A percentile compares a stretch with the other conserved stretches of the same genome.
phyloP scores from a whole-genome alignment of 2,888 invertebrate genomes.

The Helicoverpa assulta region DNA sequence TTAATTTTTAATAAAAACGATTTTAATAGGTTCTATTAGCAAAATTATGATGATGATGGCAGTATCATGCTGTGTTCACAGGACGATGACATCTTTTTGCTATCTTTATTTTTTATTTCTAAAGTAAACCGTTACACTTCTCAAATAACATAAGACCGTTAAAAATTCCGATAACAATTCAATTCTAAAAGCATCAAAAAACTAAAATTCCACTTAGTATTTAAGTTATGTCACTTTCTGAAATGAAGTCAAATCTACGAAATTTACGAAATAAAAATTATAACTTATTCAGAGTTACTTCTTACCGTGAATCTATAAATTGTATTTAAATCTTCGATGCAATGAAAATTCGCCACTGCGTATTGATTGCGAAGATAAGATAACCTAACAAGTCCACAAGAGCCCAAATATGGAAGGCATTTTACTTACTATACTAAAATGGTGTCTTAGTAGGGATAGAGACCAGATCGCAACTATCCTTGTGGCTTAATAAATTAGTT shows the following conservation, averaged over 20 bases:
- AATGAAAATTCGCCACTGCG: constrained; percentile 59
- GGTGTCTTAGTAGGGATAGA: constrained; percentile 63
- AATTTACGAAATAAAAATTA: neutral
- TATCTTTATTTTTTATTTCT: neutral
- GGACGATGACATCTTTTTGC: neutral
- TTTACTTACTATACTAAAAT: constrained; percentile 68
- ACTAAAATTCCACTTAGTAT: neutral
- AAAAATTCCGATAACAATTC: neutral
- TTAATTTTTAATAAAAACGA: too few species aligned
- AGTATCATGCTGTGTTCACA: neutral
- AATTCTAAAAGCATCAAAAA: neutral
- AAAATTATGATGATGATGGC: neutral
- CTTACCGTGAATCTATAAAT: constrained; percentile 14
- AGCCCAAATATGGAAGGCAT: constrained; percentile 66
- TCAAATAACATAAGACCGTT: neutral
- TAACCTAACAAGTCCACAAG: constrained; percentile 63
- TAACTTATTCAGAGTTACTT: too few species aligned
- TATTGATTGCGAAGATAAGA: constrained; percentile 70
- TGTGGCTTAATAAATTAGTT: constrained; percentile 79
- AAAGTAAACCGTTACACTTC: neutral
- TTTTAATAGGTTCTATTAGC: too few species aligned
- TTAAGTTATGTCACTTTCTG: neutral
- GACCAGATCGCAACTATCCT: constrained; percentile 70
- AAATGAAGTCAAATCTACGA: neutral
- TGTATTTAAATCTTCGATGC: constrained; percentile 40